Conservation (phyloP, 2,113 vertebrate genomes). For the Syrrhaptes paradoxus region DNA sequence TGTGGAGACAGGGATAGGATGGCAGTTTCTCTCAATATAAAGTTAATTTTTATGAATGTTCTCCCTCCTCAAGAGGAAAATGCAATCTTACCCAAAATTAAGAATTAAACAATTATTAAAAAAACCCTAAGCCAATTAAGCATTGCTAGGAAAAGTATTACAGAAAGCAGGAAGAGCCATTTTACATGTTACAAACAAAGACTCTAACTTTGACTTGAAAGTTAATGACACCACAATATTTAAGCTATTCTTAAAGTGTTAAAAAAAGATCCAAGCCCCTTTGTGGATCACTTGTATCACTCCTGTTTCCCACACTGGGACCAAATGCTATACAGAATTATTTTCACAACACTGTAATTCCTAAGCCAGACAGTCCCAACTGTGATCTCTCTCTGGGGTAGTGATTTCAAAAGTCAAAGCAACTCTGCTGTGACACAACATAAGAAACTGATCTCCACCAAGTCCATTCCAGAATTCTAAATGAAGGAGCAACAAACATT, state of each 20-base stretch:
- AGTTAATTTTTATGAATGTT: background rate
- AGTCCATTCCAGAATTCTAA: background rate
- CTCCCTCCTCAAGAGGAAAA: background rate
- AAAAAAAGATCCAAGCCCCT: background rate
- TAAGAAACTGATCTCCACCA: background rate
- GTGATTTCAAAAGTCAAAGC: background rate
- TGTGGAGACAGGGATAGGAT: background rate
- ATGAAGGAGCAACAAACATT: background rate
- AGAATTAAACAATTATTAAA: background rate
- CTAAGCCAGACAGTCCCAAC: constrained; percentile 34
- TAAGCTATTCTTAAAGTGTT: background rate
- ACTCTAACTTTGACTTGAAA: constrained; percentile 27
- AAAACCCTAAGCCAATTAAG: background rate
- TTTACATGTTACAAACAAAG: background rate
- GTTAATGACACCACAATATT: background rate
- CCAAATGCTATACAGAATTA: constrained; percentile 35
- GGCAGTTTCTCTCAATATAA: background rate
- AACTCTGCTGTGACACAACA: background rate
- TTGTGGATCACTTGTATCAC: constrained; percentile 17
- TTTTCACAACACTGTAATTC: constrained; percentile 2
- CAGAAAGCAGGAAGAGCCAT: background rate
- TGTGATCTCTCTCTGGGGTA: background rate
- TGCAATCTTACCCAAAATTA: background rate
- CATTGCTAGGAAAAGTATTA: background rate
- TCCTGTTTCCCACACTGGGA: constrained; percentile 31